Percentiles rank a stretch among this genome's conserved stretches.
These are phyloP conservation scores for Ceyx cyanopectus DNA, from an alignment of 2,113 vertebrate genomes.

Conservation along the genomic window DNA sequence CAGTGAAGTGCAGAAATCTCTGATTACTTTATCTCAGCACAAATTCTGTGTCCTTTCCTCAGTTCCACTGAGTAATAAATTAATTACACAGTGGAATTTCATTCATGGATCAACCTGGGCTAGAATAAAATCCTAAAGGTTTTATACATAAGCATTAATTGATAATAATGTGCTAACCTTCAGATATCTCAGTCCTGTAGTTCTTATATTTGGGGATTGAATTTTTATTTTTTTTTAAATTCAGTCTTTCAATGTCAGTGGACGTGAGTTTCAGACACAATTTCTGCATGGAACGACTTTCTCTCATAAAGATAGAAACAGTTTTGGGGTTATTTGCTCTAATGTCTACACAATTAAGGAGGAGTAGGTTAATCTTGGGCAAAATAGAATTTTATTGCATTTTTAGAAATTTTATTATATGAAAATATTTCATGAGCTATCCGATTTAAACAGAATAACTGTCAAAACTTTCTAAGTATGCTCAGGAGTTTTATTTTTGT, in stretches of 20 bases:
- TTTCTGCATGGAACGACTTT: not conserved
- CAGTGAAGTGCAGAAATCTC: not conserved
- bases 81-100: not conserved
- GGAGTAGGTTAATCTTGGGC: conserved; percentile 1
- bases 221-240: not conserved
- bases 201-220: not conserved
- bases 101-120: not conserved
- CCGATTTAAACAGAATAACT: not conserved
- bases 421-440: conserved; percentile 1
- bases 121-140: not conserved
- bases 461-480: not conserved
- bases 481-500: not conserved
- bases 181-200: not conserved
- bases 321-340: not conserved
- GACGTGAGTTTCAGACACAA: not conserved
- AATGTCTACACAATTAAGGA: not conserved
- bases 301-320: not conserved
- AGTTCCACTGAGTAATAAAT: not conserved
- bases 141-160: not conserved
- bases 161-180: not conserved
- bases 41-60: not conserved
- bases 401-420: conserved; percentile 18
- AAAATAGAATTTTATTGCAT: not conserved
- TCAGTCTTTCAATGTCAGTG: not conserved
- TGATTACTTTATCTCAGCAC: not conserved